Conservation (phyloP, 2,888 invertebrate genomes). For the Acholoe squamosa region DNA sequence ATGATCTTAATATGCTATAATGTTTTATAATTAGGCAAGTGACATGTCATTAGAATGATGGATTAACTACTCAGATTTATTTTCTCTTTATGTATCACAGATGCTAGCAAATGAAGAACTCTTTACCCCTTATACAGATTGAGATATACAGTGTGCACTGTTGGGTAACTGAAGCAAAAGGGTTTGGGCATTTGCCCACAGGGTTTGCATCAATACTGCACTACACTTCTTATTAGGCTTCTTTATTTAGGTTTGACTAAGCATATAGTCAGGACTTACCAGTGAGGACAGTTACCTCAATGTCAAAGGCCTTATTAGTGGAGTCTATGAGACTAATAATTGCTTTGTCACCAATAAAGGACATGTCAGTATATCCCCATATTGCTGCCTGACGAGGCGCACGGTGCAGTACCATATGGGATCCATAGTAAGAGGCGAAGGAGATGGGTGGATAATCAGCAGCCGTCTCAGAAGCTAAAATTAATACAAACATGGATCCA, state of each 20-base stretch:
- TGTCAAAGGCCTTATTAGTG: neutral
- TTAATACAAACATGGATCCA: neutral
- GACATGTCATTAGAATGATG: too few species aligned
- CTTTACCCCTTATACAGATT: too few species aligned
- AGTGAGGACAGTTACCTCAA: neutral
- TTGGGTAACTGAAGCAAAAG: too few species aligned
- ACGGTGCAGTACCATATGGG: conserved; percentile 51
- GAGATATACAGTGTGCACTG: too few species aligned
- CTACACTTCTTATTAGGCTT: too few species aligned
- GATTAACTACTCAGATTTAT: neutral
- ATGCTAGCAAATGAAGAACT: too few species aligned
- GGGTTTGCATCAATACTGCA: too few species aligned
- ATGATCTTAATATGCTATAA: too few species aligned
- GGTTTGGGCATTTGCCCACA: too few species aligned
- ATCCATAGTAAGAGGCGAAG: conserved; percentile 24
- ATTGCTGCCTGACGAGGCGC: neutral
- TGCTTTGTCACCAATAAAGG: conserved; percentile 53
- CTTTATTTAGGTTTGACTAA: too few species aligned
- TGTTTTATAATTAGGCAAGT: too few species aligned
- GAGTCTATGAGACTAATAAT: conserved; percentile 61
- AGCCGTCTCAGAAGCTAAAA: neutral
- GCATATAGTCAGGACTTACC: neutral
- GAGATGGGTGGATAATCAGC: neutral
- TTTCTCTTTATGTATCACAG: neutral
- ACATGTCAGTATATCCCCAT: conserved; percentile 48